phyloP scores from a whole-genome alignment of 2,797 vertebrate genomes.

The Myotis planiceps region DNA sequence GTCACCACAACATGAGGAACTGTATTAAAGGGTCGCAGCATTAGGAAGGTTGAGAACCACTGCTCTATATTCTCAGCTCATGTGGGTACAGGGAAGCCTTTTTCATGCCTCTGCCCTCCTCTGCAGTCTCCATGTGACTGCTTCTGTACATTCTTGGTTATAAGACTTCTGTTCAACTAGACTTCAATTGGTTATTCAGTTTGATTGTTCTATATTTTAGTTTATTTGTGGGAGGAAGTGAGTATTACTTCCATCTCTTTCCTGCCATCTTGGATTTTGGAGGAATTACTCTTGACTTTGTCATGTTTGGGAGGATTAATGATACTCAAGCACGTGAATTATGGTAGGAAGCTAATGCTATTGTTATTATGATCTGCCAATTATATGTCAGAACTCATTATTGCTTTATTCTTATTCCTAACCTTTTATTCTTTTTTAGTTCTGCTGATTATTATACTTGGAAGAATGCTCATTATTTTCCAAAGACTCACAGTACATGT shows the following conservation, averaged over 20 bases:
- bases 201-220: background rate
- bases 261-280: background rate
- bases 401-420: background rate
- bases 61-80: background rate
- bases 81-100: too few species aligned
- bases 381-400: background rate
- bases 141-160: background rate
- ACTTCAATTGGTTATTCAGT: background rate
- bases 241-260: background rate
- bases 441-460: background rate
- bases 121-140: background rate
- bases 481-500: background rate
- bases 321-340: background rate
- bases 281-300: background rate
- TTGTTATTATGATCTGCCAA: background rate
- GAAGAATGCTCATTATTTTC: background rate
- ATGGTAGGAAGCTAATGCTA: background rate
- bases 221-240: background rate
- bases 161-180: background rate
- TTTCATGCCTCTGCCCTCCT: background rate
- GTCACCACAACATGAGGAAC: too few species aligned
- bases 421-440: background rate
- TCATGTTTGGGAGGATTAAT: background rate
- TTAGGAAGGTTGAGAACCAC: too few species aligned
- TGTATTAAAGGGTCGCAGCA: too few species aligned